Conservation (phyloP, 2,797 vertebrate genomes). For the Enteromius fasciolatus region DNA sequence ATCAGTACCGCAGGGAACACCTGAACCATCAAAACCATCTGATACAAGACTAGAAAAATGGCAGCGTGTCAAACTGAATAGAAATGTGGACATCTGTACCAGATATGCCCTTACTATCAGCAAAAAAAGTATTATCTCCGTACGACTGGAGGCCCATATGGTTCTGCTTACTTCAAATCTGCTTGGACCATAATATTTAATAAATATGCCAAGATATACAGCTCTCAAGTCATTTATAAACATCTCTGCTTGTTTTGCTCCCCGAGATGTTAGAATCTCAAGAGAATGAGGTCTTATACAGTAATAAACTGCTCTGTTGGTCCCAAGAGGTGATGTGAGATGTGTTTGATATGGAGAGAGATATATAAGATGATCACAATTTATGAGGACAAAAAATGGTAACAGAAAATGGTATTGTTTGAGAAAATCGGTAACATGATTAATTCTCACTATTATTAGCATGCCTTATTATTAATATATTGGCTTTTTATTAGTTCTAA, state of each 20-base stretch:
- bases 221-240: constrained; percentile 54
- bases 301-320: constrained; percentile 48
- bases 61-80: constrained; percentile 47
- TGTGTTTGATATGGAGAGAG: constrained; percentile 34
- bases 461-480: too few species aligned
- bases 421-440: background rate
- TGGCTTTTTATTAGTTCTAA: too few species aligned
- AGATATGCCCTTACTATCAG: constrained; percentile 60
- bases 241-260: constrained; percentile 41
- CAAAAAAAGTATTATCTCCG: constrained; percentile 51
- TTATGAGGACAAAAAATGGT: constrained; percentile 3
- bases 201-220: constrained; percentile 62
- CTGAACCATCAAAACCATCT: constrained; percentile 1
- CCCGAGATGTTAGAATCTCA: constrained; percentile 56
- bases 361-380: background rate
- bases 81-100: constrained; percentile 56
- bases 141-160: constrained; percentile 48
- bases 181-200: constrained; percentile 50
- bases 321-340: background rate
- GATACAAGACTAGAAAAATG: constrained; percentile 24
- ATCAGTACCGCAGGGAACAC: constrained; percentile 14
- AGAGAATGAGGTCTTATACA: constrained; percentile 48
- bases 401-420: background rate
- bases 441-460: too few species aligned
- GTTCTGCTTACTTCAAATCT: constrained; percentile 45